Evolutionary conservation across 1,140 invertebrate genomes (phyloP).

Genomic region (Drosophila melanogaster): DNA sequence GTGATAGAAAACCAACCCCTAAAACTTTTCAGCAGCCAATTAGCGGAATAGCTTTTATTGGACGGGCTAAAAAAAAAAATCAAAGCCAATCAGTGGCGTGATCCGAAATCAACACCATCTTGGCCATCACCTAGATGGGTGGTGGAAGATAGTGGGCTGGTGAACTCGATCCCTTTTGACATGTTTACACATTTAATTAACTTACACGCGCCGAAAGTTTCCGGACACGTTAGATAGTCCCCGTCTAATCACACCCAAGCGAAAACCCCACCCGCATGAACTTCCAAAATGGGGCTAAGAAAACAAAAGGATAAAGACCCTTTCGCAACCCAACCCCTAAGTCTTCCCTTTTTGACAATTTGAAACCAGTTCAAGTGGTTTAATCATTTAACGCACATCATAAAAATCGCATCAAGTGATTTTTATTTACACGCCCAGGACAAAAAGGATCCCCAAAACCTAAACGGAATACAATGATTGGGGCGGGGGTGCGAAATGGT

Average conservation of each 20-base stretch:
- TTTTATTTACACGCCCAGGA: conserved; percentile 75
- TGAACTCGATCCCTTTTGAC: conserved; percentile 67
- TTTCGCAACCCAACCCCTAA: conserved; percentile 11
- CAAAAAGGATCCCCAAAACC: conserved; percentile 40
- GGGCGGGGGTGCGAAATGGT: conserved; percentile 1
- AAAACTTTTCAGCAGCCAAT: conserved; percentile 39
- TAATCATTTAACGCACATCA: conserved; percentile 83
- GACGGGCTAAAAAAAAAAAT: conserved; percentile 46
- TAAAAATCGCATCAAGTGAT: conserved; percentile 82
- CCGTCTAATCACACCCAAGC: conserved; percentile 51
- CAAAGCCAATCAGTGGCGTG: conserved; percentile 67
- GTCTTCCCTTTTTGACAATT: conserved; percentile 60
- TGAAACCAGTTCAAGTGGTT: conserved; percentile 82
- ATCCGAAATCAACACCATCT: conserved; percentile 73
- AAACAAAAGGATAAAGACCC: conserved; percentile 56
- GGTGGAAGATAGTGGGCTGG: conserved; percentile 14
- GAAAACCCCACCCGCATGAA: conserved; percentile 40
- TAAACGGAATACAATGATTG: neutral
- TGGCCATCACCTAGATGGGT: conserved; percentile 1
- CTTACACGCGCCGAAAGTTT: conserved; percentile 76
- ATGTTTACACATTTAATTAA: conserved; percentile 83
- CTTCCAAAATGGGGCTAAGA: conserved; percentile 60
- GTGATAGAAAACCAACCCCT: conserved; percentile 4
- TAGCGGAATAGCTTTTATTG: conserved; percentile 52
- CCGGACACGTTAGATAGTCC: conserved; percentile 47